Base-by-base conservation (phyloP, 2,888 invertebrate species). In the Eumerus sabulonum region DNA sequence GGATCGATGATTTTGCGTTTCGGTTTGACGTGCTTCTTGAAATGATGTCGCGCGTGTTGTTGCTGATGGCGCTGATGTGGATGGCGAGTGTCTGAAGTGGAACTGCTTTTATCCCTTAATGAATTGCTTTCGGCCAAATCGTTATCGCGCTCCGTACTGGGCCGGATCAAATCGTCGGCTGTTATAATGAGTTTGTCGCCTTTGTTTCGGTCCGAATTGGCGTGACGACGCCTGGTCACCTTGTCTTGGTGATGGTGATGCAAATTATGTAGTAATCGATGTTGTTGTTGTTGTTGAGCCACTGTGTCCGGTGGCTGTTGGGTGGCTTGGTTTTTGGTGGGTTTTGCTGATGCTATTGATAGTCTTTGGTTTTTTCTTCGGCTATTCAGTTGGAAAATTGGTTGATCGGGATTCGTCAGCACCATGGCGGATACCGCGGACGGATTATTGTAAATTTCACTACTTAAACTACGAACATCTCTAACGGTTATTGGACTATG, bases 401-500 rank as follows among this genome's bases (percentile, higher is more conserved):
- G 14, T 17, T 51, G 38, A 60, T 79, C 79, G 50, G 67, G 77
- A 73, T 68, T 79, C 67, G 74, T 60, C 64, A 66, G 60, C 63
- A 74, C 60, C 79, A 79, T 70, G 53, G 72, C 56, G 9, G 72
- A 51, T 56, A 63, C 54, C 40, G 68, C 63, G 79, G 79, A 79
- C 79, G 79, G 79, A 85, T 87, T 87, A 85, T 85, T 86, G 82
- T 84, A 84, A 85, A 86, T 87, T 87, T 86, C 87, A 84, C 88
- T 87, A 87, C 87, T 88, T 86, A 87, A 84, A 85, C 87, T 87
- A 87, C 86, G 88, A 83, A 85, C 85, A 76, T 86, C 87, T 82
- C 87, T 87, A 66, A 79, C 76, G 79, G 66, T 70, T 79, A 70
- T 74, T 76, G 71, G 57, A 48, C 72, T 77, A 81, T 83, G 82